These are phyloP conservation scores for Urocolius indicus DNA, from an alignment of 2,113 vertebrate genomes.

Conservation along the genomic window DNA sequence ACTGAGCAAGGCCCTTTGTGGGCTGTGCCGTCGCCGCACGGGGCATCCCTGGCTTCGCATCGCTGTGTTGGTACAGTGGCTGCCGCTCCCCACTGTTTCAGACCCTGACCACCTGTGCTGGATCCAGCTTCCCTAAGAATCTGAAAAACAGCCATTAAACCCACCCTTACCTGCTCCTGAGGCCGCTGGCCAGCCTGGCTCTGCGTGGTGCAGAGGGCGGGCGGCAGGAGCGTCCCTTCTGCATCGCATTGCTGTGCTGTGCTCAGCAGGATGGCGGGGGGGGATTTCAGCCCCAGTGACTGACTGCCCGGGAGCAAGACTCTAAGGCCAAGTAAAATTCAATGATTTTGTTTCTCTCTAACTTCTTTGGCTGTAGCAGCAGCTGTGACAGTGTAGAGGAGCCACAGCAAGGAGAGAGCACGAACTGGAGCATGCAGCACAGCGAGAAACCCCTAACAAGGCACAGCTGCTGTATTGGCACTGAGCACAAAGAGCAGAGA, in stretches of 20 bases:
- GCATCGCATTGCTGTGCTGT: neutral
- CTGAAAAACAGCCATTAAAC: neutral
- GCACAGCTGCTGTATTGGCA: neutral
- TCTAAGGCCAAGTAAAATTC: neutral
- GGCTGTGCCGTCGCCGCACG: rapidly evolving
- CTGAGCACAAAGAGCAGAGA: neutral
- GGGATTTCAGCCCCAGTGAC: neutral
- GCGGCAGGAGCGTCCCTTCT: neutral
- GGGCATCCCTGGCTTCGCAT: neutral
- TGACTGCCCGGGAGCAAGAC: neutral
- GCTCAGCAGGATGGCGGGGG: neutral
- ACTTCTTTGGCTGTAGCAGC: neutral
- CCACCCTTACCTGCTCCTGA: neutral
- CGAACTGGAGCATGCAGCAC: neutral
- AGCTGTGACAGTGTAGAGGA: neutral
- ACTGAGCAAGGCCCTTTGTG: neutral
- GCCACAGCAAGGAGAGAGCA: neutral
- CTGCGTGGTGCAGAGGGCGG: neutral
- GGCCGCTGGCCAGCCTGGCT: neutral
- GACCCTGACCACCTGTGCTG: neutral
- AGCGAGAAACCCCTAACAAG: neutral
- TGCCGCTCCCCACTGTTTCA: neutral
- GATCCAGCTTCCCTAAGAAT: neutral
- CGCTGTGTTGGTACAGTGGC: neutral
- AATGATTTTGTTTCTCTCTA: neutral